Base-by-base conservation (phyloP, 2,113 vertebrate species). In the Rhinoderma darwinii region DNA sequence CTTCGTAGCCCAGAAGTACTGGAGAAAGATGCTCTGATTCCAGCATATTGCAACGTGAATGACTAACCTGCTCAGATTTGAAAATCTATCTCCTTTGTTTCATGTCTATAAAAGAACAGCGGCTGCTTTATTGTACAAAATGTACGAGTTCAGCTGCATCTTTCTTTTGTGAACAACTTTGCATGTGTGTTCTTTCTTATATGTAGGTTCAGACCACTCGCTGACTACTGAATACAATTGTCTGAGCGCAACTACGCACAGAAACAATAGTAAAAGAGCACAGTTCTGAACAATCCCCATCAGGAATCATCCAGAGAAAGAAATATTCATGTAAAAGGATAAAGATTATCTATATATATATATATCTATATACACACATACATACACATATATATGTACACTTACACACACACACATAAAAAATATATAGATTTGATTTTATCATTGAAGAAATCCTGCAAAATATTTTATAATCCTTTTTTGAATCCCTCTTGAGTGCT, bases 111-210 rank as follows among this genome's bases (percentile, higher is more conserved):
- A 84, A 75, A 73, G 47, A 59, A 47, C 51, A 77, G 54, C 27
- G 30, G n/a, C 56, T 30, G 72, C 27, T 77, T 32, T n/a, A 77
- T 66, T 84, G 83, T 84, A 74, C 73, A 50, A 30, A 76, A 61
- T 50, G 74, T 85, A 25, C 25, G 6, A 30, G 44, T 84, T 74
- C 82, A 73, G 70, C 66, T 73, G 82, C 68, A 74, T 50, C 68
- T 47, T 85, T 85, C 84, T 75, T 78, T 85, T 85, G 83, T 84
- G 72, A 61, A 84, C 54, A 81, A 63, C 83, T 44, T 77, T 76
- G 66, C 11, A 35, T 54, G 84, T 66, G 73, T 37, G 61, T 63
- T 66, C 63, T 77, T 77, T 44, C 84, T 85, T 85, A 85, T 18
- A 85, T 77, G 54, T 47, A 77, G 8, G 74, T 66, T 85, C 37